phyloP scores from a whole-genome alignment of 2,888 invertebrate genomes.

The Cataglyphis albicans region DNA sequence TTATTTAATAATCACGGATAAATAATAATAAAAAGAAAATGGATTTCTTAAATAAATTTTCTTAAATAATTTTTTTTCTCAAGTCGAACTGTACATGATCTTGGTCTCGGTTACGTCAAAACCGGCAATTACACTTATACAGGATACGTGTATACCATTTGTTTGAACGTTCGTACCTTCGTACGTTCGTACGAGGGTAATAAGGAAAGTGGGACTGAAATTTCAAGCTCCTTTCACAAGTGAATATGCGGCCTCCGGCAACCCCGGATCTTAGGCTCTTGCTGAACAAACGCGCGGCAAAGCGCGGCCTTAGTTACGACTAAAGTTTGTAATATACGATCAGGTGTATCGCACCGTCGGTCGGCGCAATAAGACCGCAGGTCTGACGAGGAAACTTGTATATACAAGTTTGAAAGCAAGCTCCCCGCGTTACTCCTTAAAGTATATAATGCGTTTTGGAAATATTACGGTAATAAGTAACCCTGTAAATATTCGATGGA shows the following conservation, averaged over 20 bases:
- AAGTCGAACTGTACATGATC: neutral
- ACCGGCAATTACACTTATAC: neutral
- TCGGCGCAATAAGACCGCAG: slow-evolving; percentile 70
- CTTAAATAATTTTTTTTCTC: neutral
- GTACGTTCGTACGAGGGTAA: neutral
- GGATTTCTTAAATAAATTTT: neutral
- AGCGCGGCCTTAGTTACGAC: slow-evolving; percentile 72
- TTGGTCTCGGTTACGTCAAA: neutral
- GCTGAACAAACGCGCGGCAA: slow-evolving; percentile 69
- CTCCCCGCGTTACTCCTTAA: slow-evolving; percentile 59
- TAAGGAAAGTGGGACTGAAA: slow-evolving; percentile 57
- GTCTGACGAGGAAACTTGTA: slow-evolving; percentile 71
- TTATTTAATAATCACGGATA: neutral
- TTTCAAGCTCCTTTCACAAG: slow-evolving; percentile 54
- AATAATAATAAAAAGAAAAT: neutral
- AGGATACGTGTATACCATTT: neutral
- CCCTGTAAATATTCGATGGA: slow-evolving; percentile 3
- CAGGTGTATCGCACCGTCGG: slow-evolving; percentile 68
- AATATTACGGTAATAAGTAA: slow-evolving; percentile 33
- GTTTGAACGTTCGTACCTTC: neutral
- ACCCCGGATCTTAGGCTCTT: slow-evolving; percentile 62
- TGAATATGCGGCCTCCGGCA: slow-evolving; percentile 51
- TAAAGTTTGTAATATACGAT: slow-evolving; percentile 75
- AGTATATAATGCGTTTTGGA: slow-evolving; percentile 49
- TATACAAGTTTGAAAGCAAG: slow-evolving; percentile 60